A percentile compares a stretch with the other conserved stretches of the same genome.
phyloP scores from a whole-genome alignment of 2,797 vertebrate species.

The Toxotes lorentzi region DNA sequence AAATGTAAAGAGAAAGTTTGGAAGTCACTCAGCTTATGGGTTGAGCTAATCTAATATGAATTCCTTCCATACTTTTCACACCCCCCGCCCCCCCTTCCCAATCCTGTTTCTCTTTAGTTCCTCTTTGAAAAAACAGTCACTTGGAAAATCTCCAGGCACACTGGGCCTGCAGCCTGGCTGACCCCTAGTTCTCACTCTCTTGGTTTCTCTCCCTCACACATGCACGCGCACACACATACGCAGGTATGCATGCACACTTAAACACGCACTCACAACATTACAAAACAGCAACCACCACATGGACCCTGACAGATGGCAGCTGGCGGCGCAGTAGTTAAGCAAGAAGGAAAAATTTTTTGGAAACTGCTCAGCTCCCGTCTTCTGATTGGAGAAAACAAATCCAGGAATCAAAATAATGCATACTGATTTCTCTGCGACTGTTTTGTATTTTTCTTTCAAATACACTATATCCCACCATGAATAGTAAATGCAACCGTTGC shows the following conservation, averaged over 20 bases:
- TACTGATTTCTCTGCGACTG: conserved; percentile 10
- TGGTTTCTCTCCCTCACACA: conserved; percentile 52
- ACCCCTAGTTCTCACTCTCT: conserved; percentile 67
- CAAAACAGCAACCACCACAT: conserved; percentile 63
- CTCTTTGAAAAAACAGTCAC: conserved; percentile 63
- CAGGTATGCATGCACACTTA: conserved; percentile 31
- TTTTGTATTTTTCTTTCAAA: conserved; percentile 20
- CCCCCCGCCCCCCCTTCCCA: conserved; percentile 15
- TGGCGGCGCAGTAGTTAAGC: conserved; percentile 50
- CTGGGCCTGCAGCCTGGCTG: conserved; percentile 76
- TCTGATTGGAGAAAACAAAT: conserved; percentile 33
- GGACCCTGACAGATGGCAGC: conserved; percentile 69
- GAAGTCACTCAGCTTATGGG: conserved; percentile 22
- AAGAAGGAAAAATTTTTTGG: conserved; percentile 41
- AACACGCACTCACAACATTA: conserved; percentile 49
- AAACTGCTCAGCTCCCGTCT: conserved; percentile 33
- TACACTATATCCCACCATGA: conserved; percentile 3
- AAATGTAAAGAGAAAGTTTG: conserved; percentile 29
- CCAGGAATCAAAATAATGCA: conserved; percentile 27
- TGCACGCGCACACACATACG: neutral
- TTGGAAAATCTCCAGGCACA: conserved; percentile 80
- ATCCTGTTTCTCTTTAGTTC: conserved; percentile 67
- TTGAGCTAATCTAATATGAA: conserved; percentile 62
- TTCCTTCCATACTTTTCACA: conserved; percentile 64
- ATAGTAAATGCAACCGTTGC: neutral